Base-by-base conservation (phyloP, 2,113 vertebrate species). In the Sturnira hondurensis region DNA sequence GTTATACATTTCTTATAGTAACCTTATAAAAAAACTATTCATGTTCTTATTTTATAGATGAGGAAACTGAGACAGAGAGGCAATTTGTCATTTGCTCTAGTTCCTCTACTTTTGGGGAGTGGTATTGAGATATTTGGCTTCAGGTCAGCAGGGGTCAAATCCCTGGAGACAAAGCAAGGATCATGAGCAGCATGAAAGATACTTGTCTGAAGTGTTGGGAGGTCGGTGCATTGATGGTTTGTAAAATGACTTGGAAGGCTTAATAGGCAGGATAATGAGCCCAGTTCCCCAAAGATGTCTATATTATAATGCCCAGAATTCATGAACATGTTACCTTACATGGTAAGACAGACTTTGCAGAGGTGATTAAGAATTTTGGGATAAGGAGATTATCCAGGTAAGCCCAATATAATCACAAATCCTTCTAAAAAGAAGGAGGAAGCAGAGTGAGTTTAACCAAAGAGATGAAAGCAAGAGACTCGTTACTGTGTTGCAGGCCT, bases 401-500 rank as follows among this genome's bases (percentile, higher is more conserved):
- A 16, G 0, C 28, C 2, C 16, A 85, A n/a, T 45, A 43, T 12
- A 54, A 73, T 68, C 38, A 61, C 1, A 47, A 61, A 24, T 58
- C 28, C 17, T 74, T 61, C 1, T 38, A 67, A 63, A 15, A 17
- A 67, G 33, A 61, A 61, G 28, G 5, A 9, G 17, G 52, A 56
- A 20, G 11, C 9, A 63, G 33, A 84, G 38, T 10, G 38, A 81
- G 24, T n/a, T n/a, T 9, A 86, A 56, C 0, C 22, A 31, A 12
- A 43, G 26, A n/a, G 9, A 43, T 16, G 12, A 24, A 41, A 22
- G 6, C 24, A 36, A 33, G n/a, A 63, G 24, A 26, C 6, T 8
- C 3, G 0, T 56, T 36, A 9, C 1, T 10, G 0, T 2, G 0
- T 33, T 47, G 12, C 7, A n/a, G 24, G 7, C 12, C 74, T 89